Evolutionary conservation across 2,797 vertebrate species (phyloP), one percentile per base, ranked within the genome.

Genomic region (Yasuhikotakia modesta): DNA sequence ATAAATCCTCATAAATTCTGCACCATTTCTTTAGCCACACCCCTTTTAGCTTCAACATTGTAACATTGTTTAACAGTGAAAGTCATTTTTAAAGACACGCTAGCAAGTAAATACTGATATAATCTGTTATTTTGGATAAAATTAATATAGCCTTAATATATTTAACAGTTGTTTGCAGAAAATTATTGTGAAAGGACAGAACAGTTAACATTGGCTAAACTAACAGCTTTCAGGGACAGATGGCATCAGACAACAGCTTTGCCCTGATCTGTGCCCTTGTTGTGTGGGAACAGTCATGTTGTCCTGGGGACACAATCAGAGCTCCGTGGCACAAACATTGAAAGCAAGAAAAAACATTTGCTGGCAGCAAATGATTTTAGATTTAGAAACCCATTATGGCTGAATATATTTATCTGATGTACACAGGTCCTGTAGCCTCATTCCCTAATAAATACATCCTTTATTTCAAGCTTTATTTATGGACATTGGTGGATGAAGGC

Each of bases 201-300:
- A 14, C n/a, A 55, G 27, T 55, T 70, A 13, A 32, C 21, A 70
- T 30, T 30, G 21, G 27, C 50, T 39, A 35, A 21, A 70, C 3
- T 35, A 53, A 52, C 32, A 39, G 12, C 50, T 70, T 55, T 55
- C 30, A 39, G 48, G 52, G 67, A 35, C 30, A 70, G 5, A 19
- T 55, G 67, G 48, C n/a, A 69, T 69, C 48, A n/a, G 17, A 32
- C 67, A 35, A 30, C 27, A 69, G 27, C 48, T 58, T 63, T 12
- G 24, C 5, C 27, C 35, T 78, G 57, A 73, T 60, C 70, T 73
- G 67, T 55, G 61, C 13, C 65, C 1, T 19, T 35, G 65, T 61
- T 55, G 57, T 69, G 53, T 46, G 39, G n/a, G 64, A 60, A 55
- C 50, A 76, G 50, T 60, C 14, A 63, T 74, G 67, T 75, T 45